Base-by-base conservation (phyloP, 2,113 vertebrate genomes). In the Corydoras maculifer region DNA sequence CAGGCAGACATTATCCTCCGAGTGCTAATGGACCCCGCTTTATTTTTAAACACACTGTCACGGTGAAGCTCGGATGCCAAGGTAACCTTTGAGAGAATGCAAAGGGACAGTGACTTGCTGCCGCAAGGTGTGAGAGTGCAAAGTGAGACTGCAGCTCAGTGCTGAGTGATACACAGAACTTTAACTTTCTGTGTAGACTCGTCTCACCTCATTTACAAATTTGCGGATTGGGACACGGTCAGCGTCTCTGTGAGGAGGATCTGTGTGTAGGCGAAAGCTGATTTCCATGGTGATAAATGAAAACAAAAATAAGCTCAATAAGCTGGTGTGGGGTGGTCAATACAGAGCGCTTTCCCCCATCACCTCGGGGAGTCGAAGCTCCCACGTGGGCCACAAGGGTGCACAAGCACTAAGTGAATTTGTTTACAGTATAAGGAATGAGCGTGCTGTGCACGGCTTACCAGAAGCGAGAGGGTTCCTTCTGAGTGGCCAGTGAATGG, bases 31-130 rank as follows among this genome's bases (percentile, higher is more conserved):
- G 86, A 86, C 79, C 82, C 69, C 51, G 13, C 83, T 85, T 87
- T 90, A 89, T 90, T 91, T 90, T 88, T 88, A 90, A 89, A 88
- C 87, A 84, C 81, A 86, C 87, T 88, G 86, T 88, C 87, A 84
- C 81, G 83, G 80, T 78, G 85, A 77, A 68, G 84, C 69, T 80
- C 80, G 84, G 84, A 84, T 82, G 82, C 84, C 87, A 89, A 91
- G 88, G 88, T 89, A 90, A 89, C 80, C 68, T 76, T 83, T 80
- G 81, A 70, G 74, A 87, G 77, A 84, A 82, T 77, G 79, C 79
- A 74, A 66, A 73, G 78, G 82, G 79, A 81, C 63, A 57, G 70
- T 70, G 71, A 74, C 58, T 61, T 73, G 77, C 74, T 64, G 77
- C 72, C 10, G 71, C 70, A 74, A 72, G 59, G 74, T 64, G 74